Evolutionary conservation across 2,113 vertebrate species (phyloP).

Genomic region (Labeo rohita): DNA sequence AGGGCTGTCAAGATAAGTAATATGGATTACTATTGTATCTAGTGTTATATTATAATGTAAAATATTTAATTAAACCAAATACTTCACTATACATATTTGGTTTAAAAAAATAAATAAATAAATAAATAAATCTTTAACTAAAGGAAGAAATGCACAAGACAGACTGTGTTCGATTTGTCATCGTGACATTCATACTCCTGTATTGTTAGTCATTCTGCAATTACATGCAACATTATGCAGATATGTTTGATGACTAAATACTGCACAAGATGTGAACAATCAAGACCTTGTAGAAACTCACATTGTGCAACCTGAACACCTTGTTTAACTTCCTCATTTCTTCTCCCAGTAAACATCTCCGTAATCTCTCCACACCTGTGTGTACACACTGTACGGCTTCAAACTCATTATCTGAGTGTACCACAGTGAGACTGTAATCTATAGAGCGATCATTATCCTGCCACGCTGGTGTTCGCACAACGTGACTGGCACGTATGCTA

Average conservation of each 20-base stretch:
- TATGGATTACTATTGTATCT: too few species aligned
- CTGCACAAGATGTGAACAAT: not conserved
- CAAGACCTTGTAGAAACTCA: not conserved
- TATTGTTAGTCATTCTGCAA: constrained; percentile 1
- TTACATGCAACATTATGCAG: not conserved
- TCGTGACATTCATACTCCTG: not conserved
- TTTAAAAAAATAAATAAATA: too few species aligned
- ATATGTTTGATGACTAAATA: not conserved
- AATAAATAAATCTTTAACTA: not conserved
- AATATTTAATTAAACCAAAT: too few species aligned
- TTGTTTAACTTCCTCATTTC: not conserved
- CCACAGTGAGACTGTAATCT: constrained; percentile 46
- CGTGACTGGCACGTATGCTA: constrained; percentile 52
- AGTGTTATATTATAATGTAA: too few species aligned
- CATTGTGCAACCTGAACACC: constrained; percentile 3
- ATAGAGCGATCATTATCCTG: constrained; percentile 53
- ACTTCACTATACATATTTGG: too few species aligned
- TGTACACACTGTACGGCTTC: constrained; percentile 8
- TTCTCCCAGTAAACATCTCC: not conserved
- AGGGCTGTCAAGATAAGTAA: too few species aligned
- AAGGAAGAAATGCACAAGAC: not conserved
- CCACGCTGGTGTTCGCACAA: not conserved
- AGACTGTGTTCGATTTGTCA: not conserved
- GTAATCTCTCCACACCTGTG: constrained; percentile 6
- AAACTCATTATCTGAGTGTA: constrained; percentile 47